Percentiles rank a stretch among this genome's conserved stretches.
Conservation (phyloP, 2,888 invertebrate genomes). For the Sycophila texana region DNA sequence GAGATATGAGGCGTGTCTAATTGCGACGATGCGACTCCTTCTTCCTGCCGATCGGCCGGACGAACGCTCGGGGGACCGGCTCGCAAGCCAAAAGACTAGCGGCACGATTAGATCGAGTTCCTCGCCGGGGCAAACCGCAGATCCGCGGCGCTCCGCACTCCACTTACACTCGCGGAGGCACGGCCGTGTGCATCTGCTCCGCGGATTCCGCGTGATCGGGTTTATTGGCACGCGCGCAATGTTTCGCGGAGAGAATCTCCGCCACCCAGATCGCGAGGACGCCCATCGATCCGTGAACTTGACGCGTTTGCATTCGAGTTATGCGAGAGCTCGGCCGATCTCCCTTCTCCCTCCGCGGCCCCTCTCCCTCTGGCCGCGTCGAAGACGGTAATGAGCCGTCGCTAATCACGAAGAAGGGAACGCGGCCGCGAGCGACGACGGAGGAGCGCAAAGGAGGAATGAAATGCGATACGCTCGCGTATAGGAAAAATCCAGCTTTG, state of each 20-base stretch:
- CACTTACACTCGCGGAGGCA: no score
- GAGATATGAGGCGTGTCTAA: constrained; percentile 74
- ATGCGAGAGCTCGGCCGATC: constrained; percentile 64
- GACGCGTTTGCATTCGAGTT: constrained; percentile 71
- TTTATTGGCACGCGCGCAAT: constrained; percentile 50
- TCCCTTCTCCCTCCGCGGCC: constrained; percentile 1
- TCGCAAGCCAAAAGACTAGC: no score
- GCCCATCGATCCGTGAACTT: constrained; percentile 62
- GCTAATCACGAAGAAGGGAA: constrained; percentile 61
- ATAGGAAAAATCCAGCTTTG: neutral
- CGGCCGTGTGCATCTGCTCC: no score
- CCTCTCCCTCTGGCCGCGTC: constrained; percentile 5
- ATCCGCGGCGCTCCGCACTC: no score
- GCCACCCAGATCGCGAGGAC: constrained; percentile 62
- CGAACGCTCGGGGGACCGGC: neutral
- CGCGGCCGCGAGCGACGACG: constrained; percentile 1
- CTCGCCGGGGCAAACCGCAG: no score
- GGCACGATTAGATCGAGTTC: no score
- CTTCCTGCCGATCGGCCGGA: constrained; percentile 27
- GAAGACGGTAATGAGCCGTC: constrained; percentile 57
- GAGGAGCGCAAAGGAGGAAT: neutral
- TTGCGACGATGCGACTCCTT: constrained; percentile 67
- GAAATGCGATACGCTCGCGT: constrained; percentile 31
- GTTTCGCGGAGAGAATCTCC: constrained; percentile 30
- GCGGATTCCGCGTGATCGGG: constrained; percentile 39